Base-by-base conservation (phyloP, 2,113 vertebrate species). In the Tupaia chinensis region DNA sequence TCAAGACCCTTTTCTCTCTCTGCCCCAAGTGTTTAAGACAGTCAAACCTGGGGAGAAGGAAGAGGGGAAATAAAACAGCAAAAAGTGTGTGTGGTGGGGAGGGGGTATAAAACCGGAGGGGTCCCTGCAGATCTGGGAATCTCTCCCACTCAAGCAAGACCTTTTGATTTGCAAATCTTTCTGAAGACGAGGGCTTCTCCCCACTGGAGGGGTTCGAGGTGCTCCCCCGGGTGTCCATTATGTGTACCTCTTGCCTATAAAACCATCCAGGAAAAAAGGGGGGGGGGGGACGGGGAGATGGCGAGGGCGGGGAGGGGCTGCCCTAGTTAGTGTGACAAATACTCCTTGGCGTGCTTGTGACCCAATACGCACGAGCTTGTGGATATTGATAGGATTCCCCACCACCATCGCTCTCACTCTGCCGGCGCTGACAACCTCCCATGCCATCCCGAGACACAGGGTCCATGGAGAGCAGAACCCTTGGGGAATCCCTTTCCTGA, bases 81-180 rank as follows among this genome's bases (percentile, higher is more conserved):
- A 96, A 96, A 98, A 98, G 95, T 97, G 94, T 95, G 98, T 98
- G 95, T 91, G 86, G 70, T 44, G 97, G 96, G 96, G 97, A 97
- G 94, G 73, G 97, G 97, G 96, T 96, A 97, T 95, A 97, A 97
- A 97, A 97, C 97, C 97, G 95, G 98, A 97, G 97, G 97, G 96
- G 95, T 89, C 97, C 97, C 97, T 54, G 61, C 94, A 95, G 98
- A 98, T 97, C 97, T 96, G 96, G 97, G 98, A 97, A 95, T 96
- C 92, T 92, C 98, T 98, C 97, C 97, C 98, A 97, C 92, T 97
- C 81, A 74, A 97, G 97, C 97, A 96, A 98, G 98, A 97, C 97
- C 97, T 98, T 98, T 98, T 98, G 98, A 98, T 98, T 98, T 98
- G 97, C 98, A 98, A 98, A 98, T 98, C 98, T 97, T 87, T 98